These are phyloP conservation scores for Sycophaga agraensis DNA, from an alignment of 1,140 invertebrate species.

Conservation along the genomic window DNA sequence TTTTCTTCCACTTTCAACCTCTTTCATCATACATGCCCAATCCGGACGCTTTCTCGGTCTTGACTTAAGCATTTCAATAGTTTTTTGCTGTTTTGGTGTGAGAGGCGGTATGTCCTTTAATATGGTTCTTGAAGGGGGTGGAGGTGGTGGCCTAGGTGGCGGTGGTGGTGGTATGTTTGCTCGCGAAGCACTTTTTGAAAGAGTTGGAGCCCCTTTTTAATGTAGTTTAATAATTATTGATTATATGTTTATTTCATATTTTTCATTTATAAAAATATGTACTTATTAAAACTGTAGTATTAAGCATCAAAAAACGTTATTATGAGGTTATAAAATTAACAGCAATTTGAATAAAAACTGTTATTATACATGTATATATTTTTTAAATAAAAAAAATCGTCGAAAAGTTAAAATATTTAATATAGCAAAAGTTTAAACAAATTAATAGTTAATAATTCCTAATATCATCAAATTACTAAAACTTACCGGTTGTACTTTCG, in stretches of 20 bases:
- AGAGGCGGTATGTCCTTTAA: conserved; percentile 56
- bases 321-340: no score
- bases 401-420: no score
- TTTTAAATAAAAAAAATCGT: no score
- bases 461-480: not conserved
- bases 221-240: no score
- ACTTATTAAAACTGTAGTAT: no score
- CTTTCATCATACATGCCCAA: conserved; percentile 87
- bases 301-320: no score
- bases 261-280: no score
- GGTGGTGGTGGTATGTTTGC: conserved; percentile 61
- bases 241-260: no score
- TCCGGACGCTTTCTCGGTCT: conserved; percentile 79
- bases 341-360: no score
- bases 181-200: conserved; percentile 54
- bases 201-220: conserved; percentile 49
- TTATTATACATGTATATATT: no score
- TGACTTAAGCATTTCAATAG: conserved; percentile 66
- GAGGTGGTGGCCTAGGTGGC: conserved; percentile 72
- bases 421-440: no score
- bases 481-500: conserved; percentile 52
- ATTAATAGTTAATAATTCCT: no score
- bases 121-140: conserved; percentile 60
- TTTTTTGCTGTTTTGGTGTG: conserved; percentile 60
- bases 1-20: conserved; percentile 77